Percentiles rank a stretch among this genome's conserved stretches.
Conservation (phyloP, 2,888 invertebrate genomes). For the Drosophila mimetica region DNA sequence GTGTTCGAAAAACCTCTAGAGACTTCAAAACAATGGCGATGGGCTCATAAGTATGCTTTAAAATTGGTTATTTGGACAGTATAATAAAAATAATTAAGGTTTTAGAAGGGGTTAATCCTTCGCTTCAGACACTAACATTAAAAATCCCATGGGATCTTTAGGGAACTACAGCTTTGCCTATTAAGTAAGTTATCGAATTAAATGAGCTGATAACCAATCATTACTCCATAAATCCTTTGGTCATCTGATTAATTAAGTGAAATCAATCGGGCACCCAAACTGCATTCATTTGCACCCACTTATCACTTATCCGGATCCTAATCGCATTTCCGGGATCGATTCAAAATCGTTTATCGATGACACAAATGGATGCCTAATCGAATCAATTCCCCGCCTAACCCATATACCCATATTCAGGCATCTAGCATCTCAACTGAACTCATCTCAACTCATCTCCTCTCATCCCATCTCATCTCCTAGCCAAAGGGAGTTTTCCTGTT, state of each 20-base stretch:
- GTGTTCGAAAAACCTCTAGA: constrained; percentile 12
- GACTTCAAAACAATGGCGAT: constrained; percentile 5
- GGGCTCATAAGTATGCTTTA: constrained; percentile 2
- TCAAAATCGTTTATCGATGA: constrained; percentile 37
- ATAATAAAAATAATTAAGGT: constrained; percentile 9
- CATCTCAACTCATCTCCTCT: background rate
- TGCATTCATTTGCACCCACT: constrained; percentile 14
- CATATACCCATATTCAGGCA: constrained; percentile 17
- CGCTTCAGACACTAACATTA: background rate
- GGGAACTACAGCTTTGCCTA: background rate
- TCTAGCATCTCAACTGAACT: constrained; percentile 6
- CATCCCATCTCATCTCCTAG: constrained; percentile 5
- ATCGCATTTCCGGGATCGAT: constrained; percentile 33
- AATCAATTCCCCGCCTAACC: constrained; percentile 40
- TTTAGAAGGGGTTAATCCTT: background rate
- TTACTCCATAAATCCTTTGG: background rate
- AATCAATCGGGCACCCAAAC: background rate
- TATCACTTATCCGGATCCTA: constrained; percentile 17
- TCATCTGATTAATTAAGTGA: constrained; percentile 8
- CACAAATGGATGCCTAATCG: constrained; percentile 33
- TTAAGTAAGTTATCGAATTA: background rate
- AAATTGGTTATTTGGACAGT: constrained; percentile 6
- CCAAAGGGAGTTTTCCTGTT: constrained; percentile 27
- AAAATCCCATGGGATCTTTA: background rate
- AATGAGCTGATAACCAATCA: background rate